Evolutionary conservation across 2,113 vertebrate species (phyloP).

Genomic region (Sitta europaea): DNA sequence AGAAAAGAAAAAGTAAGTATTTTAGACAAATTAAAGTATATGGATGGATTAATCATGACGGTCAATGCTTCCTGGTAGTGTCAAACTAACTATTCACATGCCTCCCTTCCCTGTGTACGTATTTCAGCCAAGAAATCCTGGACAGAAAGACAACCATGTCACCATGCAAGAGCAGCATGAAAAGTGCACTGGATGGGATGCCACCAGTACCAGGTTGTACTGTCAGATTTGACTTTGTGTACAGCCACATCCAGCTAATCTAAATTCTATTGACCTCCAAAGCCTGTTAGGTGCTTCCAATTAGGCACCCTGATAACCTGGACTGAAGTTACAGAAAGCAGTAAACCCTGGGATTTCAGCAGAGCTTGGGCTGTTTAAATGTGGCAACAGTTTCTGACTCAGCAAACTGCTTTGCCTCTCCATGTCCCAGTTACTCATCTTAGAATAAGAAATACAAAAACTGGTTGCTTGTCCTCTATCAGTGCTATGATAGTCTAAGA

Average conservation of each 20-base stretch:
- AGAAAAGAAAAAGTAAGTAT: not conserved
- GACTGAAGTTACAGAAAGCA: not conserved
- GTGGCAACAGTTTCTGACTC: not conserved
- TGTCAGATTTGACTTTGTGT: not conserved
- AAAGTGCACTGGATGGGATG: not conserved
- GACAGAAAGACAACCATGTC: not conserved
- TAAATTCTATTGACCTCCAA: not conserved
- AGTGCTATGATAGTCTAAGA: not conserved
- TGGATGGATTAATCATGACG: not conserved
- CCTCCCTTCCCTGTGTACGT: not conserved
- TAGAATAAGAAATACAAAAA: not conserved
- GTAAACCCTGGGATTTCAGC: not conserved
- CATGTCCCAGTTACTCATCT: not conserved
- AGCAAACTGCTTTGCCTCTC: not conserved
- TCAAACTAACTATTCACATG: not conserved
- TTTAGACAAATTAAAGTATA: not conserved
- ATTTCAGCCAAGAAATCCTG: not conserved
- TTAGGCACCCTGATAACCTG: not conserved
- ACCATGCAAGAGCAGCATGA: not conserved
- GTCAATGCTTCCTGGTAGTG: not conserved
- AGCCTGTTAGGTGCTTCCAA: not conserved
- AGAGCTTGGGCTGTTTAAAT: not conserved
- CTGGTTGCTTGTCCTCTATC: not conserved
- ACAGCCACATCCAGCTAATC: not conserved
- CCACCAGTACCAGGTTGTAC: not conserved